Base-by-base conservation (phyloP, 2,888 invertebrate species). In the Pemphredon lugubris region DNA sequence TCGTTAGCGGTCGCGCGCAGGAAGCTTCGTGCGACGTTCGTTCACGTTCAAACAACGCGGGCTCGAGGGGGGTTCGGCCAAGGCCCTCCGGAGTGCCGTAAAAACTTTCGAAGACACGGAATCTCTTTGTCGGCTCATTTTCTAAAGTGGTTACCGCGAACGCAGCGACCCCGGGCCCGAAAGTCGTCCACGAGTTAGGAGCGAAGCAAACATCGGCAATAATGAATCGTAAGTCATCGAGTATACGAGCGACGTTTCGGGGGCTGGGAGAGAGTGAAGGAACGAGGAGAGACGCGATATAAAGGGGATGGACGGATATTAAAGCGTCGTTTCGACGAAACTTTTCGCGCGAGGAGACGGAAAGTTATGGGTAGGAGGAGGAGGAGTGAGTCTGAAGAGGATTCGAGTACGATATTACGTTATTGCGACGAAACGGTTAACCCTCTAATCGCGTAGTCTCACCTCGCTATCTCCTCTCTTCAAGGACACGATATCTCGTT, bases 111-210 rank as follows among this genome's bases (percentile, higher is more conserved):
- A 59, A 47, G 63, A 50, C 39, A 69, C 75, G 57, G 68, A 57
- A 44, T 59, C 39, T 69, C 69, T 78, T 78, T 78, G 77, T 75
- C 77, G 78, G 77, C 55, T 42, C 16, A 53, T 42, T 72, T 77
- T 75, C 63, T 51, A 39, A 57, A 53, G 53, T 34, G 30, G 58
- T 55, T 66, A 57, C 47, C 47, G 58, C 40, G 60, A 60, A 54
- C 68, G 45, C 20, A 55, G 59, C 30, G 57, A 58, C 53, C 50
- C 14, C 37, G n/a, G 23, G 7, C 26, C 4, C 7, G 26, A 42
- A 23, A 54, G 60, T 64, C 66, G 39, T 51, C 42, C 47, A 11
- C 20, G 39, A 54, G 11, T 48, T 48, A 34, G 13, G 59, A 44
- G n/a, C 7, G n/a, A 30, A 34, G 18, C 13, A 32, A 58, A 37